Percentiles rank a stretch among this genome's conserved stretches.
phyloP scores from a whole-genome alignment of 2,113 vertebrate genomes.

The Myrmophylax atrothorax region DNA sequence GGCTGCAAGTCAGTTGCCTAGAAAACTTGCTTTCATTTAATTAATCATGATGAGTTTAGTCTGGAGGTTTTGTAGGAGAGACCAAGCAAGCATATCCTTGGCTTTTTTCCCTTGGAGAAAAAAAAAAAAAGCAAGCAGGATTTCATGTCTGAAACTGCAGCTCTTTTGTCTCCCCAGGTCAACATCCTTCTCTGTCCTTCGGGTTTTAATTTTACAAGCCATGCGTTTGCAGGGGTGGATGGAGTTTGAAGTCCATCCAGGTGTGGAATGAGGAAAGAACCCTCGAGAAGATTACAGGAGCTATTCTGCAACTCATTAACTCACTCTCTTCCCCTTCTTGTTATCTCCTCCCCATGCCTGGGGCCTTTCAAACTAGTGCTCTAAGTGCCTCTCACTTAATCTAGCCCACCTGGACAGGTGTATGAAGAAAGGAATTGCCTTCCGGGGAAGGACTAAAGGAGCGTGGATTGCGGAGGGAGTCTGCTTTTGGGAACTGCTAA shows the following conservation, averaged over 20 bases:
- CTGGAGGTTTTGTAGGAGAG: slow-evolving; percentile 56
- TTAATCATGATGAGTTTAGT: slow-evolving; percentile 66
- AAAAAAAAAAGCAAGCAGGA: background rate
- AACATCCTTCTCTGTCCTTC: slow-evolving; percentile 49
- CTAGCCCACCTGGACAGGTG: slow-evolving; percentile 58
- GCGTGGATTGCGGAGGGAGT: background rate
- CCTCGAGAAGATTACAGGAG: slow-evolving; percentile 68
- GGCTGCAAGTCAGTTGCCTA: slow-evolving; percentile 44
- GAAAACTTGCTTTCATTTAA: slow-evolving; percentile 58
- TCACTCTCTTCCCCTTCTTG: slow-evolving; percentile 61
- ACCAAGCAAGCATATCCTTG: slow-evolving; percentile 32
- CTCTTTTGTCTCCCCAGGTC: slow-evolving; percentile 59
- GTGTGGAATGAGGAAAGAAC: slow-evolving; percentile 67
- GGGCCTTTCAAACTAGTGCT: background rate
- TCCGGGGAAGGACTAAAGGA: slow-evolving; percentile 24
- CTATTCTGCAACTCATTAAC: slow-evolving; percentile 69
- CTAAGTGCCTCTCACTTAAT: slow-evolving; percentile 55
- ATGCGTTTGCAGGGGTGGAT: slow-evolving; percentile 26
- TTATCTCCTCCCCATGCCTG: slow-evolving; percentile 34
- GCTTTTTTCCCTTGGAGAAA: background rate
- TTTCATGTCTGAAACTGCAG: slow-evolving; percentile 60
- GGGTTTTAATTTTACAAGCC: slow-evolving; percentile 62
- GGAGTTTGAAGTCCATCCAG: slow-evolving; percentile 69
- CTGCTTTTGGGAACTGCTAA: slow-evolving; percentile 58
- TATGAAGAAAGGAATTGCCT: slow-evolving; percentile 51